Percentiles rank a stretch among this genome's conserved stretches.
These are phyloP conservation scores for Acrocephalus kingi DNA, from an alignment of 2,113 vertebrate species.

Conservation along the genomic window DNA sequence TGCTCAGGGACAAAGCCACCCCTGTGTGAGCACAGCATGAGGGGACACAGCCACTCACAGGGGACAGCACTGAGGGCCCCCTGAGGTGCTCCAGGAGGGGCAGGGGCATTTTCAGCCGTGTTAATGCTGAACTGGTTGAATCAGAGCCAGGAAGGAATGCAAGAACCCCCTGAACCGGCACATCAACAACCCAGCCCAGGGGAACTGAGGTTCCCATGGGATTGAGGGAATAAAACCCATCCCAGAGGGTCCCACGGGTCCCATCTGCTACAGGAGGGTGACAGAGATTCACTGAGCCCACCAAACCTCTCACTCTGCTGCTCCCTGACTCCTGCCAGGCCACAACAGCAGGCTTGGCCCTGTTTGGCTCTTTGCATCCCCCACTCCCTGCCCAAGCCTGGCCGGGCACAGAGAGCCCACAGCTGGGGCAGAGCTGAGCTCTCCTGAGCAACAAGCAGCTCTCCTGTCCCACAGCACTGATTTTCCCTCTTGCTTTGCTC, in stretches of 20 bases:
- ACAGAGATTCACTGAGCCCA: neutral
- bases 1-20: neutral
- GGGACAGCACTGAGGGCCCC: neutral
- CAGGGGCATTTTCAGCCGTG: neutral
- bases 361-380: neutral
- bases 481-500: neutral
- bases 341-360: fast-evolving
- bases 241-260: neutral
- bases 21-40: fast-evolving
- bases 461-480: neutral
- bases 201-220: neutral
- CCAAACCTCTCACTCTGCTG: neutral
- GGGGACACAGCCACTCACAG: fast-evolving
- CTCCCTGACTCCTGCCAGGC: neutral
- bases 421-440: neutral
- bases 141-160: neutral
- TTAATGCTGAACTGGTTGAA: neutral
- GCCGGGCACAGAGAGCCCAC: neutral
- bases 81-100: neutral
- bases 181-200: neutral
- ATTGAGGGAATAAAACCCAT: neutral
- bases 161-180: neutral
- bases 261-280: neutral
- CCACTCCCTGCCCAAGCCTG: neutral
- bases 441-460: neutral